phyloP scores from a whole-genome alignment of 2,113 vertebrate genomes.

The Brevimyrus niger region DNA sequence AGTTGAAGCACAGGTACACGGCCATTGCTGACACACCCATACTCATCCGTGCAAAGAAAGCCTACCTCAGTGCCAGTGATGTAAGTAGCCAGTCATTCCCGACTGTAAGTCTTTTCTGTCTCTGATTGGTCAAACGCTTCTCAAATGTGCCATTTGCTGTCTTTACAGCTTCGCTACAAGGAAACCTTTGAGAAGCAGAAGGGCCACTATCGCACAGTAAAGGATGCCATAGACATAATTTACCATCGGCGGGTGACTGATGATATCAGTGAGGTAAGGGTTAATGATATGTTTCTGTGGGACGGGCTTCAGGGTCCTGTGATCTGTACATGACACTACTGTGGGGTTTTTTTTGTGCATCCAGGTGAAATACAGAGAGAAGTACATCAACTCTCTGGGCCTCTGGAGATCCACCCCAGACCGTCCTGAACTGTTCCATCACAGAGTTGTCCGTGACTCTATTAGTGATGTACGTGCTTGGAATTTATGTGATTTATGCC shows the following conservation, averaged over 20 bases:
- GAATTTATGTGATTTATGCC: background rate
- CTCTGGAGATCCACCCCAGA: slow-evolving; percentile 94
- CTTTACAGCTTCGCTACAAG: slow-evolving; percentile 85
- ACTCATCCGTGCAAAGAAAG: slow-evolving; percentile 82
- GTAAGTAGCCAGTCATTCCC: slow-evolving; percentile 57
- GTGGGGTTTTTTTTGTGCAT: background rate
- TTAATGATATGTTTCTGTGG: background rate
- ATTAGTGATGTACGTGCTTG: slow-evolving; percentile 76
- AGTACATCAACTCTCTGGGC: slow-evolving; percentile 84
- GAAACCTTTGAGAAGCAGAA: slow-evolving; percentile 88
- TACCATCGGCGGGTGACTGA: slow-evolving; percentile 90
- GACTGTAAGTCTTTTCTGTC: background rate
- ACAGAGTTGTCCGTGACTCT: slow-evolving; percentile 70
- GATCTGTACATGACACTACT: background rate
- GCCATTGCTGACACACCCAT: slow-evolving; percentile 80
- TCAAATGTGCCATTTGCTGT: background rate
- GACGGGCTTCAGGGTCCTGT: background rate
- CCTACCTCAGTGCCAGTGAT: slow-evolving; percentile 93
- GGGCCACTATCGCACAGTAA: slow-evolving; percentile 84
- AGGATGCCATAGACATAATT: slow-evolving; percentile 85
- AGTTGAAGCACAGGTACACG: slow-evolving; percentile 93
- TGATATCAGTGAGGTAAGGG: slow-evolving; percentile 83
- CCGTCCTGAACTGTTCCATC: slow-evolving; percentile 83
- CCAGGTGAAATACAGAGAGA: slow-evolving; percentile 93
- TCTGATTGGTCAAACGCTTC: background rate